These are phyloP conservation scores for Pandemis corylana DNA, from an alignment of 2,888 invertebrate species.

Conservation along the genomic window DNA sequence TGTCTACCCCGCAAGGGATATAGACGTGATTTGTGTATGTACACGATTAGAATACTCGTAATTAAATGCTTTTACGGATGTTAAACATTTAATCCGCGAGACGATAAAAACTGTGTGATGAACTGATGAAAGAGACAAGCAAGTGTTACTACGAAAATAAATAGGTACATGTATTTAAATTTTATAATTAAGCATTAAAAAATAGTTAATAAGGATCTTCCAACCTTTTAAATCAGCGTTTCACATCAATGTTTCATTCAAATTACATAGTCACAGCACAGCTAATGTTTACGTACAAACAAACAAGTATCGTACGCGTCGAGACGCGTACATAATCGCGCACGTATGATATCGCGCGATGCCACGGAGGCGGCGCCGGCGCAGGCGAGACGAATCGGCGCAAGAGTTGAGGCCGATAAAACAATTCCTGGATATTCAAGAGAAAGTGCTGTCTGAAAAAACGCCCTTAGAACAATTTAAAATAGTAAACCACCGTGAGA, in stretches of 20 bases:
- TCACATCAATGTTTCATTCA: conserved; percentile 21
- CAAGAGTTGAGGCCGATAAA: conserved; percentile 53
- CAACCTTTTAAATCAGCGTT: conserved; percentile 19
- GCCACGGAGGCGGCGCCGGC: conserved; percentile 52
- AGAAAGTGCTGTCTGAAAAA: conserved; percentile 42
- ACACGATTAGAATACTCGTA: too few species aligned
- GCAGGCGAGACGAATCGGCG: conserved; percentile 57
- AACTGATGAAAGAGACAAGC: neutral
- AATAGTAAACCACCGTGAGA: too few species aligned
- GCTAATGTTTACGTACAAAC: conserved; percentile 33
- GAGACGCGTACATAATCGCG: conserved; percentile 62
- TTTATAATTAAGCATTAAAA: neutral
- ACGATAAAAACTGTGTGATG: neutral
- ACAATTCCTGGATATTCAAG: conserved; percentile 47
- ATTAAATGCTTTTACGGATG: neutral
- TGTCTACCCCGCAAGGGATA: too few species aligned
- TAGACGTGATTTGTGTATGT: too few species aligned
- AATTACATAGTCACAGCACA: conserved; percentile 26
- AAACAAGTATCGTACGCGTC: conserved; percentile 38
- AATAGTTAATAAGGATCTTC: conserved; percentile 5
- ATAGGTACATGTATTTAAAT: neutral
- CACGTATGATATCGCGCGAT: conserved; percentile 45
- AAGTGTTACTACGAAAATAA: neutral
- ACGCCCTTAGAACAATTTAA: too few species aligned
- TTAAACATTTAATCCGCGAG: neutral